These are phyloP conservation scores for Tokudaia tokunoshimensis DNA, from an alignment of 2,797 vertebrate genomes.

Conservation along the genomic window DNA sequence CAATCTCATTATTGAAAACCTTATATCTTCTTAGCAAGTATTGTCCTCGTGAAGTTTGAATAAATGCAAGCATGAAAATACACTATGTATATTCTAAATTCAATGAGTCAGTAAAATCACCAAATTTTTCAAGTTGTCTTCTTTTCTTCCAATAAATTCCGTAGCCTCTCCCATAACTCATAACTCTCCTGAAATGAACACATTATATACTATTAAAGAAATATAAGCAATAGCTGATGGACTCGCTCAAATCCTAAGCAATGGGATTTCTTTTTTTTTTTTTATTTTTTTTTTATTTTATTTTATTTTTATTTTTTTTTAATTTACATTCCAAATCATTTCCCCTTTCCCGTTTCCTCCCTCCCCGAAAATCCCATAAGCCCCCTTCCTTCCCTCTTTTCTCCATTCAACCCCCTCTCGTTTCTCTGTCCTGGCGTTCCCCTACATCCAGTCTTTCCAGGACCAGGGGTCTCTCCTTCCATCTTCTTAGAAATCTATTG, in stretches of 20 bases:
- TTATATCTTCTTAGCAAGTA: slow-evolving; percentile 1
- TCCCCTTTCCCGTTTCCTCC: too few species aligned
- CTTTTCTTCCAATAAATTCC: not conserved
- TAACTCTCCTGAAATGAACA: not conserved
- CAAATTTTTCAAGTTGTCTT: not conserved
- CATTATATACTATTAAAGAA: not conserved
- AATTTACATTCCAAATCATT: too few species aligned
- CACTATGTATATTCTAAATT: not conserved
- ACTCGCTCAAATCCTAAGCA: not conserved
- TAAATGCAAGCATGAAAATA: not conserved
- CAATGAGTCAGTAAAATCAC: not conserved
- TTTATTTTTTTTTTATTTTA: too few species aligned
- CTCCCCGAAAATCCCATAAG: too few species aligned
- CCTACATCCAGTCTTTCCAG: too few species aligned
- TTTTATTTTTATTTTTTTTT: too few species aligned
- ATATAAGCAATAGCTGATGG: not conserved
- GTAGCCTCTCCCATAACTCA: not conserved
- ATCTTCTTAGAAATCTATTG: too few species aligned
- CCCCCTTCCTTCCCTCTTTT: too few species aligned
- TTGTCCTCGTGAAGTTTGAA: not conserved
- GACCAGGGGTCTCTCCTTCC: too few species aligned
- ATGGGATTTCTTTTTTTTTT: too few species aligned
- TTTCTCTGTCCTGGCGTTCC: too few species aligned
- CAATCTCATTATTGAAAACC: not conserved
- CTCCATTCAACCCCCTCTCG: too few species aligned